These are phyloP conservation scores for Uropetala carovei DNA, from an alignment of 2,888 invertebrate species.

Conservation along the genomic window DNA sequence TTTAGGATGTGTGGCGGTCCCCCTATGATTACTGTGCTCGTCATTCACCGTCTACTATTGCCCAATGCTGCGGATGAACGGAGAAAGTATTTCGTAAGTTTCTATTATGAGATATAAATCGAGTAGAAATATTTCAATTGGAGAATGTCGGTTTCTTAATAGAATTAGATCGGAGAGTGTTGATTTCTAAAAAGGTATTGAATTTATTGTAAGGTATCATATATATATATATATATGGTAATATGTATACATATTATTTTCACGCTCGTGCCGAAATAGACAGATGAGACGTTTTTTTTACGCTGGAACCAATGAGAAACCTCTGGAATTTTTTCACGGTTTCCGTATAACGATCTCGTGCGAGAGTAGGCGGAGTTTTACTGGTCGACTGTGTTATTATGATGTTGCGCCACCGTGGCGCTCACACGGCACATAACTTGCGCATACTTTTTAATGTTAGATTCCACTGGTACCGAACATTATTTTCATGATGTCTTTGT, in stretches of 20 bases:
- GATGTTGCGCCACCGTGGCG: too few relatives aligned
- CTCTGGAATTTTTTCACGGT: background rate
- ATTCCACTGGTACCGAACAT: too few relatives aligned
- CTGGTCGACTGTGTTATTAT: too few relatives aligned
- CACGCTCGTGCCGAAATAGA: too few relatives aligned
- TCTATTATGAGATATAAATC: background rate
- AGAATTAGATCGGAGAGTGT: slow-evolving; percentile 8
- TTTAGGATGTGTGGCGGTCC: background rate
- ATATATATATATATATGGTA: too few relatives aligned
- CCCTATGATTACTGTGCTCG: background rate
- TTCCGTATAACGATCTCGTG: background rate
- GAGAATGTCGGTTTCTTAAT: background rate
- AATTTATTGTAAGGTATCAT: too few relatives aligned
- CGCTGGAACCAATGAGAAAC: too few relatives aligned
- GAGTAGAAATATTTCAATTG: background rate
- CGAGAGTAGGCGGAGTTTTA: background rate
- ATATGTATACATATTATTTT: too few relatives aligned
- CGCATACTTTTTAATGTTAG: too few relatives aligned
- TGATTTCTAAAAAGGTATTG: background rate
- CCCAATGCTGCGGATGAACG: background rate
- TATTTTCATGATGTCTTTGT: too few relatives aligned
- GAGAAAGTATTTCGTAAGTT: background rate
- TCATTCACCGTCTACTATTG: background rate
- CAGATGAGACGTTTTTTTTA: too few relatives aligned
- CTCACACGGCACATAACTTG: too few relatives aligned